These are phyloP conservation scores for Oenanthe melanoleuca DNA, from an alignment of 2,113 vertebrate species.

Conservation along the genomic window DNA sequence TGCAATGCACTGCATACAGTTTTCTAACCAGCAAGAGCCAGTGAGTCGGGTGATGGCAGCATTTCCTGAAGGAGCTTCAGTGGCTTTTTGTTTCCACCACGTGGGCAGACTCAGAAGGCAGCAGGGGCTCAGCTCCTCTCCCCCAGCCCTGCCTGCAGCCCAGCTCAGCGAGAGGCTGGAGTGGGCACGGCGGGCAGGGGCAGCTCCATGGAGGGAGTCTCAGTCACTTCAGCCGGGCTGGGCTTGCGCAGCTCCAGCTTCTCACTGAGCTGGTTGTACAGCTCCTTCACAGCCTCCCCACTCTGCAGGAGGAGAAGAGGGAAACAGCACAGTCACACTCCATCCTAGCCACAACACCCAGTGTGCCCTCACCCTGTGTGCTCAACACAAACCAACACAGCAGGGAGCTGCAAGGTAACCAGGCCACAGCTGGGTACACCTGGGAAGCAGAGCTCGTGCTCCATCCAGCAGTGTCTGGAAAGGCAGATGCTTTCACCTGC, in stretches of 20 bases:
- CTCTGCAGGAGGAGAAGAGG: slow-evolving; percentile 72
- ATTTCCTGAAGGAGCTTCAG: background rate
- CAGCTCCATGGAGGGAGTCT: slow-evolving; percentile 86
- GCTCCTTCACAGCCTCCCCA: slow-evolving; percentile 90
- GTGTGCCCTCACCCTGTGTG: background rate
- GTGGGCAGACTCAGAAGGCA: background rate
- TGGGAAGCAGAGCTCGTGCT: background rate
- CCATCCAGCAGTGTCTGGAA: background rate
- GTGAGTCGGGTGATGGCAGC: background rate
- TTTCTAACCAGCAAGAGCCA: slow-evolving; percentile 13
- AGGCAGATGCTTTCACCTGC: background rate
- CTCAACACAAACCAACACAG: background rate
- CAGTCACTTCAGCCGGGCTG: slow-evolving; percentile 78
- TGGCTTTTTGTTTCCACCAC: background rate
- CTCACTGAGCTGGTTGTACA: slow-evolving; percentile 85
- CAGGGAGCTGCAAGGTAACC: background rate
- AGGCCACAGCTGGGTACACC: background rate
- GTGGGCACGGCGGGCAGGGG: slow-evolving; percentile 83
- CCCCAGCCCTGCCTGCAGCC: background rate
- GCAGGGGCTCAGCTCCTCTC: background rate
- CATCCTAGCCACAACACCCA: background rate
- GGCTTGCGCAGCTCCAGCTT: slow-evolving; percentile 87
- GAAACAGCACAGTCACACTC: background rate
- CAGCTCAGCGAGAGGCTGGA: slow-evolving; percentile 62
- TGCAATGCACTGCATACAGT: background rate